These are phyloP conservation scores for Andrena flavipes DNA, from an alignment of 2,888 invertebrate species.

Conservation along the genomic window DNA sequence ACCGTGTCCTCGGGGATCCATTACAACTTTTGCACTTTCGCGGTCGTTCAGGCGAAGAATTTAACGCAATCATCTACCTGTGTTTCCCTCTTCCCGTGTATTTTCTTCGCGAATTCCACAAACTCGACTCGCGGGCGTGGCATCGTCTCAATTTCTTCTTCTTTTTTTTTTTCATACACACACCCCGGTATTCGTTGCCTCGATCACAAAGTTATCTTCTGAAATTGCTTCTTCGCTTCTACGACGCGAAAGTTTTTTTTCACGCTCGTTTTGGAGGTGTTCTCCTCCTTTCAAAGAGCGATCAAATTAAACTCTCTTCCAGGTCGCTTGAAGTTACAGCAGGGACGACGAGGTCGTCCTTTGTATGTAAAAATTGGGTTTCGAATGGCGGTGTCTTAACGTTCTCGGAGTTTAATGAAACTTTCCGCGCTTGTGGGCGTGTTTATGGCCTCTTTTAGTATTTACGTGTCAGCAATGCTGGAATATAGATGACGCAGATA, in stretches of 20 bases:
- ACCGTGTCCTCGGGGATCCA: background rate
- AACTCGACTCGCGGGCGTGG: conserved; percentile 21
- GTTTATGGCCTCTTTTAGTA: background rate
- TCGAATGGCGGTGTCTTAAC: background rate
- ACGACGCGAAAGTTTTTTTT: conserved; percentile 18
- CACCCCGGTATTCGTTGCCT: conserved; percentile 27
- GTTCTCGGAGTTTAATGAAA: conserved; percentile 18
- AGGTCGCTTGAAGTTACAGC: conserved; percentile 18
- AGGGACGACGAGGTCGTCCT: background rate
- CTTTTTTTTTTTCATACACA: conserved; percentile 11
- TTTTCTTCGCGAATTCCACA: conserved; percentile 34
- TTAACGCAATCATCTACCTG: conserved; percentile 70
- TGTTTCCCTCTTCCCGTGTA: conserved; percentile 10
- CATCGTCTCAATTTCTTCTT: conserved; percentile 15
- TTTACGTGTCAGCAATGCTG: background rate
- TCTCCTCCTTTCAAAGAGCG: background rate
- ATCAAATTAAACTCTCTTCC: conserved; percentile 52
- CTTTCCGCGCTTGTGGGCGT: background rate
- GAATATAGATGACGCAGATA: background rate
- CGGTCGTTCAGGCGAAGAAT: conserved; percentile 77
- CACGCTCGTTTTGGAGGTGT: background rate
- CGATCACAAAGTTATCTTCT: conserved; percentile 42
- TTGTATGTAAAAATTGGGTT: conserved; percentile 25
- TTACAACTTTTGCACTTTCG: conserved; percentile 24
- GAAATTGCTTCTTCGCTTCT: conserved; percentile 52